phyloP scores from a whole-genome alignment of 1,140 invertebrate species.

The Zeugodacus cucurbitae region DNA sequence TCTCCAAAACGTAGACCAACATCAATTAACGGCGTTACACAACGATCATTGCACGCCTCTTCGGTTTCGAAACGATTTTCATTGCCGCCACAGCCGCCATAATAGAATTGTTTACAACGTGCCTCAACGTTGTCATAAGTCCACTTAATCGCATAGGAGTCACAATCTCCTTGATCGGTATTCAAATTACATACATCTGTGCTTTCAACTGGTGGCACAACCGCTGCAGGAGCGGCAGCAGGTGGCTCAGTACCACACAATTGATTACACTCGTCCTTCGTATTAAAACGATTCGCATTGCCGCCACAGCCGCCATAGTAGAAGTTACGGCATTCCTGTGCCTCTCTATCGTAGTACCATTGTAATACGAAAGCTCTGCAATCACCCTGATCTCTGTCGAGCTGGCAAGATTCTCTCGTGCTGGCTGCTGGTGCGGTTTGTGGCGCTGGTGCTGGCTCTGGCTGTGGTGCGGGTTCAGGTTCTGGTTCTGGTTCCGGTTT shows the following conservation, averaged over 20 bases:
- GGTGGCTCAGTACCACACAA: conserved; percentile 69
- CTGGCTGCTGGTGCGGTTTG: background rate
- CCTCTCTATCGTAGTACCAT: conserved; percentile 85
- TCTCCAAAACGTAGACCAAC: conserved; percentile 46
- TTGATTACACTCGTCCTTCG: conserved; percentile 73
- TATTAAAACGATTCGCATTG: conserved; percentile 82
- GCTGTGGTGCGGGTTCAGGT: conserved; percentile 44
- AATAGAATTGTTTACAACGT: conserved; percentile 80
- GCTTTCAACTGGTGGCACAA: conserved; percentile 40
- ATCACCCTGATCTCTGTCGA: conserved; percentile 46
- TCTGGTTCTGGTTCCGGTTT: conserved; percentile 54
- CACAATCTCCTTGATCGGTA: conserved; percentile 80
- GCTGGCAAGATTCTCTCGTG: conserved; percentile 48
- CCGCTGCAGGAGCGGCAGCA: conserved; percentile 47
- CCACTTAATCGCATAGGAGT: conserved; percentile 80
- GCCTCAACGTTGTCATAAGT: conserved; percentile 81
- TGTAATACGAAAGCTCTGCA: conserved; percentile 48
- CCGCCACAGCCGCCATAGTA: conserved; percentile 86
- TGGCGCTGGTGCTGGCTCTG: background rate
- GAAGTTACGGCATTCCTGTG: conserved; percentile 77
- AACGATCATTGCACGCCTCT: conserved; percentile 79
- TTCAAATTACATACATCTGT: conserved; percentile 74
- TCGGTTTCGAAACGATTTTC: conserved; percentile 80
- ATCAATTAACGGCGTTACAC: conserved; percentile 65
- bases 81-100: conserved; percentile 85